Evolutionary conservation across 2,888 invertebrate genomes (phyloP).

Genomic region (Himalopsyche japonica): DNA sequence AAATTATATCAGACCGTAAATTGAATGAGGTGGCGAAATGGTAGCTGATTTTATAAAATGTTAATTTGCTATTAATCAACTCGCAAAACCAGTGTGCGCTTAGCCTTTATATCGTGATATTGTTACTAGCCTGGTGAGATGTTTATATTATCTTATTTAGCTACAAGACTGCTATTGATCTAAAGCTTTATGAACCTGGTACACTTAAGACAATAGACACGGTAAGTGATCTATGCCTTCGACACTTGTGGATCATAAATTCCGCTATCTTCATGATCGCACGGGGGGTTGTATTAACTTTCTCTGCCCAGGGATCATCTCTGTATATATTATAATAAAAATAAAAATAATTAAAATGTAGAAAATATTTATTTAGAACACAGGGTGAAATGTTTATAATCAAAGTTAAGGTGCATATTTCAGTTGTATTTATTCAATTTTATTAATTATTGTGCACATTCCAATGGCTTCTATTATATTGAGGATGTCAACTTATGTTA

Average conservation of each 20-base stretch:
- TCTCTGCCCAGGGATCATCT: not conserved
- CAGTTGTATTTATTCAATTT: not conserved
- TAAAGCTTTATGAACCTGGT: slow-evolving; percentile 9
- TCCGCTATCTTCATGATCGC: not conserved
- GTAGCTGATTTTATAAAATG: too few species aligned
- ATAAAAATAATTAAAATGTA: not conserved
- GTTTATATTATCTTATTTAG: slow-evolving; percentile 11
- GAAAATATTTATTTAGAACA: not conserved
- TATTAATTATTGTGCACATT: too few species aligned
- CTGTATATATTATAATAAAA: not conserved
- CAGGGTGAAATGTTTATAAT: not conserved
- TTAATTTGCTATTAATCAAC: too few species aligned
- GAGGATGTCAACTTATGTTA: too few species aligned
- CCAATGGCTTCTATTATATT: too few species aligned
- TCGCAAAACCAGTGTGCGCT: not conserved
- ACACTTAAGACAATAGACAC: slow-evolving; percentile 8
- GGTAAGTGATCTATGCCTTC: slow-evolving; percentile 3
- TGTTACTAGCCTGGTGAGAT: slow-evolving; percentile 18
- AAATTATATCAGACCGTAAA: too few species aligned
- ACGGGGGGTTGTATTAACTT: not conserved
- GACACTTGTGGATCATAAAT: not conserved
- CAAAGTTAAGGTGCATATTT: not conserved
- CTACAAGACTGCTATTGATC: slow-evolving; percentile 30
- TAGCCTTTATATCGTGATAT: slow-evolving; percentile 10
- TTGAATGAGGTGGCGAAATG: too few species aligned